phyloP scores from a whole-genome alignment of 2,797 vertebrate species.

The Oreochromis mossambicus region DNA sequence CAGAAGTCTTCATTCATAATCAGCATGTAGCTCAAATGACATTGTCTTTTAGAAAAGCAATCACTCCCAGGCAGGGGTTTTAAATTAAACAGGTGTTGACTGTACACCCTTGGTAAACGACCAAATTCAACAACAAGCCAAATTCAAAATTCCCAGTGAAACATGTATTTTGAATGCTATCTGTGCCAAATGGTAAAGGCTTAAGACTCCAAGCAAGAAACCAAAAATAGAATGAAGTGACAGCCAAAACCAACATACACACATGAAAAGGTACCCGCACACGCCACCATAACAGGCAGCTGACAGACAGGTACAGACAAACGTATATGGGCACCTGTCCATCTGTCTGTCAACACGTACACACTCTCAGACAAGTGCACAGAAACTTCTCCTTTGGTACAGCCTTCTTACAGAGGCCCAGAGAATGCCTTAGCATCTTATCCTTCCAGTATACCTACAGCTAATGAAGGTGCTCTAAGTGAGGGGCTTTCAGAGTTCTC shows the following conservation, averaged over 20 bases:
- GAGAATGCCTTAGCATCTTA: background rate
- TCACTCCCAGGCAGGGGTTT: background rate
- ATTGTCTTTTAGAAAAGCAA: background rate
- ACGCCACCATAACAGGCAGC: background rate
- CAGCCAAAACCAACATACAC: background rate
- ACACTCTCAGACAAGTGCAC: conserved; percentile 6
- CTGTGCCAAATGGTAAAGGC: conserved; percentile 7
- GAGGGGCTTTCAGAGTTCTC: conserved; percentile 17
- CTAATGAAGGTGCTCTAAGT: conserved; percentile 36
- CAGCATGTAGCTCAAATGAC: background rate
- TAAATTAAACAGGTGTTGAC: conserved; percentile 5
- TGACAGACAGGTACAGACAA: conserved; percentile 34
- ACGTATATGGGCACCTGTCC: conserved; percentile 11
- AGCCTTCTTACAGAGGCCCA: background rate
- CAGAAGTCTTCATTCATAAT: background rate
- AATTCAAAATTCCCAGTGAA: conserved; percentile 7
- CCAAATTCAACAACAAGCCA: background rate
- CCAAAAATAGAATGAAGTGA: background rate
- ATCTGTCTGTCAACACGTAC: conserved; percentile 14
- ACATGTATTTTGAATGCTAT: conserved; percentile 10
- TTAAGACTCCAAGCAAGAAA: conserved; percentile 5
- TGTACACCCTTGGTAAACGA: conserved; percentile 18
- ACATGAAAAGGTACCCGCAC: background rate
- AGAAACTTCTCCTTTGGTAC: background rate
- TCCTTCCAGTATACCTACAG: background rate